phyloP scores from a whole-genome alignment of 2,113 vertebrate species.

The Ancistrus triradiatus region DNA sequence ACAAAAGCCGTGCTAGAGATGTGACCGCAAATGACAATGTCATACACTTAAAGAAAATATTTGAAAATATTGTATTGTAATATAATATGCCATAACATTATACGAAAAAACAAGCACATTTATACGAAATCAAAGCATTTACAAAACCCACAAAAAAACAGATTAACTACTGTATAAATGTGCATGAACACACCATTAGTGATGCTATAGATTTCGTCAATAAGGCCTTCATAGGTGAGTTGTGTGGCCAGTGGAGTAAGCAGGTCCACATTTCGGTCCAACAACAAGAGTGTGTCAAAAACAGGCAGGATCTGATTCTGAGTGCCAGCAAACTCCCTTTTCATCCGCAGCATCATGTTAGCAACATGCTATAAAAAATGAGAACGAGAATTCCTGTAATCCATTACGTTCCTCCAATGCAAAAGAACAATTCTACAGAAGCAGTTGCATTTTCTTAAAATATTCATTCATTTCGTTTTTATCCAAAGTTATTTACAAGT shows the following conservation, averaged over 20 bases:
- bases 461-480: no score
- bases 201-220: constrained; percentile 94
- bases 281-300: constrained; percentile 87
- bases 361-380: constrained; percentile 81
- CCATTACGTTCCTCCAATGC: background rate
- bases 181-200: constrained; percentile 77
- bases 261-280: constrained; percentile 92
- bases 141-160: no score
- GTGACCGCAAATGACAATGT: no score
- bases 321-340: constrained; percentile 89
- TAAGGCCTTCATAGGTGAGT: constrained; percentile 94
- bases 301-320: constrained; percentile 88
- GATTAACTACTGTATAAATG: no score
- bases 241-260: constrained; percentile 91
- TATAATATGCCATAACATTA: no score
- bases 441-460: background rate
- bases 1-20: no score
- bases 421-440: background rate
- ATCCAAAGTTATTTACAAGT: no score
- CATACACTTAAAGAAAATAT: no score
- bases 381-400: background rate
- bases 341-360: constrained; percentile 99
- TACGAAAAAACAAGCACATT: no score
- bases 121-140: no score
- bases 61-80: no score